These are phyloP conservation scores for Plecotus auritus DNA, from an alignment of 2,113 vertebrate species.

Conservation along the genomic window DNA sequence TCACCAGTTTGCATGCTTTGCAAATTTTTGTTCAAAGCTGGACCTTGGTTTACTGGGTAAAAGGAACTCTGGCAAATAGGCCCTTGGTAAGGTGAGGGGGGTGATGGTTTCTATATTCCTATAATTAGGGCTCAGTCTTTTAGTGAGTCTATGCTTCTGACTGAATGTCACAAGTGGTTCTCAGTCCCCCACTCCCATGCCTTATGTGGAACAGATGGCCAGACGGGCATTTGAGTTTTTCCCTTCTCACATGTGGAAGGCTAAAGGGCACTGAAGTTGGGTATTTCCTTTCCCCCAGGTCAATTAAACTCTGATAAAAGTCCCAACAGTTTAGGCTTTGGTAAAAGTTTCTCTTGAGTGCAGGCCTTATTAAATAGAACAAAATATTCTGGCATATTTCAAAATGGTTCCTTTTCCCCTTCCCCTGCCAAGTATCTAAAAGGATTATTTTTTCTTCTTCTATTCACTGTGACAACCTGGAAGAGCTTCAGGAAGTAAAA, in stretches of 20 bases:
- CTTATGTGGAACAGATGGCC: neutral
- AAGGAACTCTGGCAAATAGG: neutral
- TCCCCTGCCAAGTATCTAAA: neutral
- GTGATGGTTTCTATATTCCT: neutral
- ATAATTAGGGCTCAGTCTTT: neutral
- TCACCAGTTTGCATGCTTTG: neutral
- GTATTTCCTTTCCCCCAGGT: neutral
- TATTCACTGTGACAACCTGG: neutral
- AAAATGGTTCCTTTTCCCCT: neutral
- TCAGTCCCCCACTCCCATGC: neutral
- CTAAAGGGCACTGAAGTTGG: neutral
- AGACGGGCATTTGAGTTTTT: neutral
- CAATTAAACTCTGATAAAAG: neutral
- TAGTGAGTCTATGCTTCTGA: neutral
- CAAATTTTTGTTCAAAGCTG: neutral
- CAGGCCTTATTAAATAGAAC: neutral
- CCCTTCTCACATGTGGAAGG: neutral
- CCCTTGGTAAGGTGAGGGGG: neutral
- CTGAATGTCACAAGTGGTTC: neutral
- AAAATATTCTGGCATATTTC: neutral
- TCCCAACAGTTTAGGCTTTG: neutral
- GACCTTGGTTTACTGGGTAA: neutral
- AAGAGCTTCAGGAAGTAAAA: neutral
- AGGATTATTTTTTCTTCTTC: neutral
- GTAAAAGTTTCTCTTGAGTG: neutral